Base-by-base conservation (phyloP, 2,888 invertebrate genomes). In the Euplagia quadripunctaria region DNA sequence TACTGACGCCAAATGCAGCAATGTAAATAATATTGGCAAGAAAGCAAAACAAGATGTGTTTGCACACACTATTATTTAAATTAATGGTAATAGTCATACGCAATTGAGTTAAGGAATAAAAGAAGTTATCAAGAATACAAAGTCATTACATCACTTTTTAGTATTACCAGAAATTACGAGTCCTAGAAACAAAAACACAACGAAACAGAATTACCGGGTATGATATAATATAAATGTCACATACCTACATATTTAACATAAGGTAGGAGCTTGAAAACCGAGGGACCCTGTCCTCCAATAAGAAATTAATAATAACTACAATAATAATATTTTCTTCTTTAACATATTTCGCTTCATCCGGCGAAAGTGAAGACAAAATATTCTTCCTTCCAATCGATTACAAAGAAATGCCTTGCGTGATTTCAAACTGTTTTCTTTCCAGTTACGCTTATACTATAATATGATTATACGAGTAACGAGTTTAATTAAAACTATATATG, bases 21-120 rank as follows among this genome's bases (percentile, higher is more conserved):
- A 20, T 63, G 43, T 58, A 61, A 70, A 20, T 31, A 70, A 20
- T n/a, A 55, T 46, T 70, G 51, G 64, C 66, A 71, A 42, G 20
- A 58, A 70, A 74, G 69, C 64, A 68, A 67, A 73, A 31, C 14
- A 61, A 52, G 16, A 55, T 16, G 20, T 11, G 46, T 65, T 12
- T 17, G 16, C 43, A 64, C 16, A 17, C 4, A 17, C 20, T 49
- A 42, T 63, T 49, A 14, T n/a, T 2, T 51, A 3, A 49, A 0
- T n/a, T n/a, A 61, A 31, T 31, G 20, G 61, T 31, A 8, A 31
- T 58, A 61, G 20, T 31, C 6, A 46, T 11, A 58, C 20, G 4
- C 42, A 31, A 46, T 12, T 31, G n/a, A 7, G 58, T 66, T 31
- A 52, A 66, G 12, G 51, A 66, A 69, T 20, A 70, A 73, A 61